Percentiles rank a stretch among this genome's conserved stretches.
phyloP scores from a whole-genome alignment of 2,797 vertebrate species.

The Macroramphosus scolopax region DNA sequence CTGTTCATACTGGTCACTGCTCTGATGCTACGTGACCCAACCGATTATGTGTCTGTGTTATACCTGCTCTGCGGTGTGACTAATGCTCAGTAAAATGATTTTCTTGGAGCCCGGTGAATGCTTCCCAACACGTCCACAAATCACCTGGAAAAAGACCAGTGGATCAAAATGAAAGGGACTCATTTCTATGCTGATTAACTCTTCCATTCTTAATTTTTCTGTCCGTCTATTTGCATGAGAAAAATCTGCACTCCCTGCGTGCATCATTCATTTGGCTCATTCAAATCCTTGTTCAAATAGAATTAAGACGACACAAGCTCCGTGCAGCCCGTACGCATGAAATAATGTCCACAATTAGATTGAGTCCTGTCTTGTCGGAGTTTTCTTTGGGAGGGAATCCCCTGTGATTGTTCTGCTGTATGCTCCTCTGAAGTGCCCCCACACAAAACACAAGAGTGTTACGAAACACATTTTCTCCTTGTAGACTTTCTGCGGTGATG shows the following conservation, averaged over 20 bases:
- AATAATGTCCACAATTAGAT: conserved; percentile 63
- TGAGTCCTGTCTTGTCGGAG: conserved; percentile 68
- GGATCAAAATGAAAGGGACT: conserved; percentile 26
- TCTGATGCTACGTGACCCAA: no score
- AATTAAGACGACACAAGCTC: conserved; percentile 58
- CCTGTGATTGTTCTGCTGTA: conserved; percentile 54
- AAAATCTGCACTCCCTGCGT: conserved; percentile 38
- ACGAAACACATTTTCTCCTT: conserved; percentile 14
- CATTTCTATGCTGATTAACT: conserved; percentile 33
- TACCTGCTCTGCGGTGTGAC: no score
- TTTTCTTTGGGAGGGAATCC: conserved; percentile 77
- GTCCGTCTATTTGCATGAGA: conserved; percentile 45
- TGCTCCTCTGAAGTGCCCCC: conserved; percentile 40
- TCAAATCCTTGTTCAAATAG: conserved; percentile 78
- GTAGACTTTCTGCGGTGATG: conserved; percentile 13
- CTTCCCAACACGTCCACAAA: no score
- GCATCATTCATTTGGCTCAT: conserved; percentile 62
- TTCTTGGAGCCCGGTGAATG: no score
- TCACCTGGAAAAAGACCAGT: no score
- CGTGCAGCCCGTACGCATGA: conserved; percentile 54
- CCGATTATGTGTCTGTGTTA: no score
- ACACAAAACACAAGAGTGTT: conserved; percentile 33
- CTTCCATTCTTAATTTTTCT: conserved; percentile 29
- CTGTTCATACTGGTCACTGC: no score
- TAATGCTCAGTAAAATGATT: no score